phyloP scores from a whole-genome alignment of 2,113 vertebrate genomes.

The Archilochus colubris region DNA sequence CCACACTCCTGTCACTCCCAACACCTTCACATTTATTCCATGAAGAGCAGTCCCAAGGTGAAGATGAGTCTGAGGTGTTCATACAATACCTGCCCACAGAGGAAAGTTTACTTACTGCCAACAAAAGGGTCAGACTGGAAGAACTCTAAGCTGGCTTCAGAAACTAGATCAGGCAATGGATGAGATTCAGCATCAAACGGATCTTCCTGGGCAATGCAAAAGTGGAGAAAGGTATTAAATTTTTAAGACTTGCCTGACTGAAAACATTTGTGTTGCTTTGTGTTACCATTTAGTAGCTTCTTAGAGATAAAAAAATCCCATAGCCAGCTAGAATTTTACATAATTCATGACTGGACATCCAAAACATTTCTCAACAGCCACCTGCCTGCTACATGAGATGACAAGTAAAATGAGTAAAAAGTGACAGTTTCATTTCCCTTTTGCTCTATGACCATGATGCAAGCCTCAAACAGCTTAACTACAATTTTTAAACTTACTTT shows the following conservation, averaged over 20 bases:
- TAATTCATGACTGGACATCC: neutral
- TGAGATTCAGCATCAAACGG: constrained; percentile 84
- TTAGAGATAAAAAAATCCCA: neutral
- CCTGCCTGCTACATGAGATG: accelerated
- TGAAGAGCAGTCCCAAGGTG: neutral
- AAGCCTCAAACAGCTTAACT: neutral
- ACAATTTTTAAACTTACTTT: neutral
- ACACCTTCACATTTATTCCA: neutral
- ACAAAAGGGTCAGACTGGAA: constrained; percentile 95
- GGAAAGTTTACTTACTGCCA: constrained; percentile 85
- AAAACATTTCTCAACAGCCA: neutral
- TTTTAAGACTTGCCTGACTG: neutral
- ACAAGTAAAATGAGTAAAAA: neutral
- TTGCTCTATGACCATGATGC: neutral
- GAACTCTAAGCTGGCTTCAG: constrained; percentile 86
- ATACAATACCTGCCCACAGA: neutral
- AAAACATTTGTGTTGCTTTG: neutral
- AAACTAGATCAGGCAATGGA: constrained; percentile 75
- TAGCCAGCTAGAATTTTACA: neutral
- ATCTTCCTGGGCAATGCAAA: constrained; percentile 76
- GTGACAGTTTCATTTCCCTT: neutral
- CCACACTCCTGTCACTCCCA: neutral
- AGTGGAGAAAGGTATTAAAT: constrained; percentile 39
- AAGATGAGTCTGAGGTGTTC: neutral
- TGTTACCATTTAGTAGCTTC: neutral